Conservation (phyloP, 1,140 invertebrate species). For the Drosophila sproati region DNA sequence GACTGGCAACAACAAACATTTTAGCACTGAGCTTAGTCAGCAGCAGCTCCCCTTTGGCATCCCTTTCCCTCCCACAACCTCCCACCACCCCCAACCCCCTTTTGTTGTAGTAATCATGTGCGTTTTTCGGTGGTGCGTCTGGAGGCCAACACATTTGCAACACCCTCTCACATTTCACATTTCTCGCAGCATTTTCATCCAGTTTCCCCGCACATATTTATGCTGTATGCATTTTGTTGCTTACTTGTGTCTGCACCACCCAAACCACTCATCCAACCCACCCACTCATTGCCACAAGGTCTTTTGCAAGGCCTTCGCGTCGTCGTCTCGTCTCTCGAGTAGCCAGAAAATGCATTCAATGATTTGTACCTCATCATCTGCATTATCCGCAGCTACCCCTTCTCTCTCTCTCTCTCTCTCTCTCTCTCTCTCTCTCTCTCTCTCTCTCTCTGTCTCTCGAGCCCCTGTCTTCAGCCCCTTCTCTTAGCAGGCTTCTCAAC, state of each 20-base stretch:
- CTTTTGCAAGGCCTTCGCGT: conserved; percentile 35
- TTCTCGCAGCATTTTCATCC: conserved; percentile 29
- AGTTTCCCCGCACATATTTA: conserved; percentile 6
- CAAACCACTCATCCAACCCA: neutral
- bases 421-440: neutral
- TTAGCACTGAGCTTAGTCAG: conserved; percentile 46
- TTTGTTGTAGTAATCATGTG: conserved; percentile 14
- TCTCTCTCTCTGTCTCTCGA: neutral
- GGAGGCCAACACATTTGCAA: conserved; percentile 32
- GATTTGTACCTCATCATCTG: neutral
- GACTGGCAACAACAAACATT: conserved; percentile 7
- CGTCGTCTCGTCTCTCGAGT: conserved; percentile 1
- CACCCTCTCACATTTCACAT: conserved; percentile 22
- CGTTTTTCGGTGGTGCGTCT: conserved; percentile 52
- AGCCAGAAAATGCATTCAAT: conserved; percentile 30
- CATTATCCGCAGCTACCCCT: neutral
- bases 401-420: neutral
- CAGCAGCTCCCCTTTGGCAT: neutral
- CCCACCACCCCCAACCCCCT: neutral
- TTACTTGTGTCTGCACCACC: conserved; percentile 24
- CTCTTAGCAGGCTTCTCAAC: neutral
- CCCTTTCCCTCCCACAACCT: neutral
- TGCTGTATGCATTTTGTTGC: conserved; percentile 9
- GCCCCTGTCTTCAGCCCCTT: conserved; percentile 6
- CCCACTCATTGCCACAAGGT: conserved; percentile 25